Evolutionary conservation across 2,888 invertebrate species (phyloP).

Genomic region (Campaea margaritaria): DNA sequence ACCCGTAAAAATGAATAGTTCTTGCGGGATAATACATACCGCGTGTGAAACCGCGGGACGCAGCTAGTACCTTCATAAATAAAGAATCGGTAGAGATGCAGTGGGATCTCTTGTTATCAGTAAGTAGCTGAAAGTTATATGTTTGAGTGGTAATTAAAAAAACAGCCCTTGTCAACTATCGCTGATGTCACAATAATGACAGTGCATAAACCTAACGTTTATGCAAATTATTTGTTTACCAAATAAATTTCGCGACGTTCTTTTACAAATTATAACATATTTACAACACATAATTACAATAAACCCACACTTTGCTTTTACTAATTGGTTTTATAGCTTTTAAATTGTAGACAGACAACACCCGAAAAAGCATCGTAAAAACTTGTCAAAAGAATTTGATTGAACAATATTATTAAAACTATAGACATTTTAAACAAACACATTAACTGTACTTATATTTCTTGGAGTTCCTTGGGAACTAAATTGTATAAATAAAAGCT

Average conservation of each 20-base stretch:
- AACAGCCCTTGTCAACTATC: slow-evolving; percentile 1
- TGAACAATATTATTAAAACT: not conserved
- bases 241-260: slow-evolving; percentile 15
- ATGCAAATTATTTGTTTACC: slow-evolving; percentile 23
- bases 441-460: too few species aligned
- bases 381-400: not conserved
- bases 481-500: too few species aligned
- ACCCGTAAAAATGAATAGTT: too few species aligned
- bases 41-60: too few species aligned
- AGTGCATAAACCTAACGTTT: slow-evolving; percentile 23
- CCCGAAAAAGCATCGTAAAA: too few species aligned
- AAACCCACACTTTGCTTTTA: slow-evolving; percentile 6
- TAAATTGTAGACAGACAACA: not conserved
- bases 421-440: not conserved
- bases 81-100: too few species aligned
- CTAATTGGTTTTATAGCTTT: slow-evolving; percentile 21
- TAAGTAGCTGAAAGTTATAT: too few species aligned
- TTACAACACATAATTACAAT: slow-evolving; percentile 14
- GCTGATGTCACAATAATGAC: slow-evolving; percentile 22
- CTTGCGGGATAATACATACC: too few species aligned
- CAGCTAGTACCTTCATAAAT: too few species aligned
- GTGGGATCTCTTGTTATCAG: too few species aligned
- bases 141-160: too few species aligned
- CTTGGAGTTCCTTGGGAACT: too few species aligned
- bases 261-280: slow-evolving; percentile 6